Percentiles rank a stretch among this genome's conserved stretches.
These are phyloP conservation scores for Cylloceria caligata DNA, from an alignment of 2,888 invertebrate species.

Conservation along the genomic window DNA sequence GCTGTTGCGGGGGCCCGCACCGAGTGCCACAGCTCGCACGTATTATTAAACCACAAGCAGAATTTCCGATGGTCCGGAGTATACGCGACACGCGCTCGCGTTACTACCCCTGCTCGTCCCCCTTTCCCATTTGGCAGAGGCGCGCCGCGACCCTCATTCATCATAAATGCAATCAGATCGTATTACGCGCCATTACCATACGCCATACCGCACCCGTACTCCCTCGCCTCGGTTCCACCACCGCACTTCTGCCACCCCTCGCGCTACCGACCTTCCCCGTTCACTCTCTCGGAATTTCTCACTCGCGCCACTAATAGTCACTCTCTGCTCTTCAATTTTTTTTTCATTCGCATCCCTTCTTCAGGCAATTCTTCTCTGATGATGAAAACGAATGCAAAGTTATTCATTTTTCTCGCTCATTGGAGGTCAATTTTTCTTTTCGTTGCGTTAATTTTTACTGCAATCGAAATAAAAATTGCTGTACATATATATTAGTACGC, in stretches of 20 bases:
- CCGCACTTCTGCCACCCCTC: constrained; percentile 28
- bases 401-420: too few relatives aligned
- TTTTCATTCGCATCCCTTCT: too few relatives aligned
- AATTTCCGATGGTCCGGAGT: constrained; percentile 72
- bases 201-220: constrained; percentile 60
- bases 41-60: constrained; percentile 76
- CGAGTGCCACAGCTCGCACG: constrained; percentile 24
- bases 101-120: constrained; percentile 29
- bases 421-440: too few relatives aligned
- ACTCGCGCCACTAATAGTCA: constrained; percentile 28
- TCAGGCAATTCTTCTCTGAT: too few relatives aligned
- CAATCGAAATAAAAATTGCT: too few relatives aligned
- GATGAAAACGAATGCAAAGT: too few relatives aligned
- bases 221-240: constrained; percentile 20
- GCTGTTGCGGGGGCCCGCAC: neutral
- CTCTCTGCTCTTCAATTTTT: too few relatives aligned
- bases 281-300: constrained; percentile 43
- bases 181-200: constrained; percentile 80
- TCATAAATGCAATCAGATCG: constrained; percentile 80
- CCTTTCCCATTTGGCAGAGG: constrained; percentile 36
- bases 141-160: constrained; percentile 74
- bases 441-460: too few relatives aligned
- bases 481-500: neutral
- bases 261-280: constrained; percentile 14
- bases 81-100: constrained; percentile 71